Evolutionary conservation across 1,140 invertebrate species (phyloP).

Genomic region (Eciton burchellii): DNA sequence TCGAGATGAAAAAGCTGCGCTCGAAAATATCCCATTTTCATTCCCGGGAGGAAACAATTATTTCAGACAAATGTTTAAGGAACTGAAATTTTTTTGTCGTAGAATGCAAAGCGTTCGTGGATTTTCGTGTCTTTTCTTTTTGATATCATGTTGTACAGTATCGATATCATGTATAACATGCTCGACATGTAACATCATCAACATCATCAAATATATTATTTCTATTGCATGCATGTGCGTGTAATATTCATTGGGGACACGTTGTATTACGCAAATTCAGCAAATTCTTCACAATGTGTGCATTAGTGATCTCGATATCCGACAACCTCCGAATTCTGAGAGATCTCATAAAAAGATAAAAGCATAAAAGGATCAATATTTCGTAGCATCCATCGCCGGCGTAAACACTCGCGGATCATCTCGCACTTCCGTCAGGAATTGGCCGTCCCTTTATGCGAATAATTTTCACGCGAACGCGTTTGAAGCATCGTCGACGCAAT

Average conservation of each 20-base stretch:
- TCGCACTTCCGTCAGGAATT: constrained; percentile 26
- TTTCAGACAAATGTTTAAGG: neutral
- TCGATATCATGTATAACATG: neutral
- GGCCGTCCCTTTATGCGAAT: neutral
- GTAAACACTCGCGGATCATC: constrained; percentile 13
- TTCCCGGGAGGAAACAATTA: neutral
- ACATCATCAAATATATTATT: no score
- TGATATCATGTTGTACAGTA: neutral
- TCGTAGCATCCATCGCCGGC: neutral
- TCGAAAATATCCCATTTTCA: neutral
- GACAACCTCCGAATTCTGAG: no score
- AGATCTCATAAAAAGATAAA: neutral
- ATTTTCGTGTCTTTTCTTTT: neutral
- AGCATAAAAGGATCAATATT: neutral
- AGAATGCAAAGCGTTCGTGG: no score
- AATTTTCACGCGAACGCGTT: constrained; percentile 37
- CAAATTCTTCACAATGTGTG: no score
- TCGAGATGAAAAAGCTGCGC: neutral
- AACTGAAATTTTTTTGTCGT: neutral
- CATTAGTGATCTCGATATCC: no score
- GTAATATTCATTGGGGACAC: no score
- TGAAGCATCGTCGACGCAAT: constrained; percentile 20
- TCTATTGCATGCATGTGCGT: no score
- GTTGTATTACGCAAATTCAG: no score
- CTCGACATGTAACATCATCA: no score